Evolutionary conservation across 2,113 vertebrate species (phyloP), one percentile per base, ranked within the genome.

Genomic region (Aramus guarauna): DNA sequence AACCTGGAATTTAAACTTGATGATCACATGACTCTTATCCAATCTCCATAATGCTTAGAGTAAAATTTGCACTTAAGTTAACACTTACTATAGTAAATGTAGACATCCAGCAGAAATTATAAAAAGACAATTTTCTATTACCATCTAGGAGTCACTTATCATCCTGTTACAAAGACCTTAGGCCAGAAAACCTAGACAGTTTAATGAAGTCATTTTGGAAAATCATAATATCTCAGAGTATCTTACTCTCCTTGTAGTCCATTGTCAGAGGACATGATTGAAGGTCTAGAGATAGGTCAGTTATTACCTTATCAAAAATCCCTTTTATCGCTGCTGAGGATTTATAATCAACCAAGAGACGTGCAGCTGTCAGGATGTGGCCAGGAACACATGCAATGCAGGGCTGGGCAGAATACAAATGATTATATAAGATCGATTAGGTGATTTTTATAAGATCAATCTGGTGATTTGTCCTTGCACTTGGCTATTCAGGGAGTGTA

Each of bases 271-370:
- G 82, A 92, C 67, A 58, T 84, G 85, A 92, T 60, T 84, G 76
- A 96, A 94, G 20, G 91, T 80, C 50, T 37, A 88, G 72, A 95
- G 75, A 83, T 74, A 94, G 88, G 72, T 95, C 91, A 88, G 63
- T 93, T 95, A 94, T 91, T 95, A 94, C 63, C 76, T 94, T 92
- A 92, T 88, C 79, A 96, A 95, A 97, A 96, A 80, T 83, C 83
- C 76, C 32, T 94, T 94, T 95, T 92, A 91, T 79, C 6, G 0
- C 55, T 84, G 59, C 59, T 63, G 75, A 88, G 72, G 72, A 74
- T 92, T 96, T 94, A 85, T 73, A 94, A 95, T 91, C 91, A 94
- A 88, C 45, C 59, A 80, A 80, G 88, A 95, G 89, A 94, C 11
- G 16, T 92, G 50, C 45, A 92, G 67, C 85, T 94, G 94, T 94